Base-by-base conservation (phyloP, 2,888 invertebrate genomes). In the Deroplatys truncata region DNA sequence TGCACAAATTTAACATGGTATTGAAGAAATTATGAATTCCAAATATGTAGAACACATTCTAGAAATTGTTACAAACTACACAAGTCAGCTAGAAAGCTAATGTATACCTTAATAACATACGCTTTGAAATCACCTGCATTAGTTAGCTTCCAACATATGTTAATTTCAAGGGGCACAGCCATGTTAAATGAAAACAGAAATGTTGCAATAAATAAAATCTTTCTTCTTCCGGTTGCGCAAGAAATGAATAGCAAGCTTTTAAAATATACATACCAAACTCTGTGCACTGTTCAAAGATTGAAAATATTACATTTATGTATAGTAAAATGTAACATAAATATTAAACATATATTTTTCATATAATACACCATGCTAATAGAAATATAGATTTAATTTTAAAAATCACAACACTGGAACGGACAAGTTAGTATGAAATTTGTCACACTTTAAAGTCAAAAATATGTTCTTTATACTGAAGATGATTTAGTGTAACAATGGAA, bases 321-420 rank as follows among this genome's bases (percentile, higher is more conserved):
- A 85, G n/a, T 35, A 85, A 85, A 89, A 82, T 88, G 85, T 49
- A 82, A 31, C 43, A n/a, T 72, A 72, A 72, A 84, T 84, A 84
- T 84, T 84, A 88, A 83, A 82, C 31, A 88, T 82, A 87, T 89
- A 56, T 72, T 82, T 84, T 88, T 29, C n/a, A 72, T 28, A 72
- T 84, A 82, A 82, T 82, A 86, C 82, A 72, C 56, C 56, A 86
- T 29, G n/a, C 29, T n/a, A 87, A 87, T 90, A 89, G 85, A 90
- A 88, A 88, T 89, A 90, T 90, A 89, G 88, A 89, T 84, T 87
- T 84, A 56, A 88, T 89, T 88, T 90, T 88, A 86, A 89, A 88
- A 90, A 89, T 89, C 90, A 90, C 90, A 90, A 90, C 90, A 88
- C 90, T 90, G 88, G 90, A 88, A 90, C 89, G 88, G 90, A 88